A percentile compares a stretch with the other conserved stretches of the same genome.
Conservation (phyloP, 2,797 vertebrate species). For the Chromobotia macracanthus region DNA sequence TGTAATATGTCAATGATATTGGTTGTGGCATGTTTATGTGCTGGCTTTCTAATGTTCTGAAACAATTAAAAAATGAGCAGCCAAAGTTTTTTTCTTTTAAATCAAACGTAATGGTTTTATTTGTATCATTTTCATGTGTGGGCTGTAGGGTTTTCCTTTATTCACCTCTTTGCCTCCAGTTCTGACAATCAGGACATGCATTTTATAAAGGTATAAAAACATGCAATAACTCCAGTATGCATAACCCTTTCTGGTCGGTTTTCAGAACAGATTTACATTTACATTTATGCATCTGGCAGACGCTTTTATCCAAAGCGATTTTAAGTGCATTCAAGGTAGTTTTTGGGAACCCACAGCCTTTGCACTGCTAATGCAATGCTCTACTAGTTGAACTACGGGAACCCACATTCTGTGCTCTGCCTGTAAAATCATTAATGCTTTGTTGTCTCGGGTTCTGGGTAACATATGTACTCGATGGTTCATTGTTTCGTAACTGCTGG, state of each 20-base stretch:
- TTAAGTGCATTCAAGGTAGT: too few species aligned
- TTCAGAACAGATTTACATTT: not conserved
- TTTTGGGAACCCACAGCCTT: too few species aligned
- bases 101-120: not conserved
- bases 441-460: not conserved
- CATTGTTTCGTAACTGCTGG: slow-evolving; percentile 1
- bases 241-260: not conserved
- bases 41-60: slow-evolving; percentile 14
- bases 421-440: not conserved
- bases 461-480: not conserved
- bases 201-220: slow-evolving; percentile 7
- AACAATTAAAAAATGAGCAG: slow-evolving; percentile 7
- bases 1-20: not conserved
- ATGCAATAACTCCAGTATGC: not conserved
- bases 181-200: not conserved
- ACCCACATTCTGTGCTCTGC: not conserved
- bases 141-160: not conserved
- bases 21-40: slow-evolving; percentile 28
- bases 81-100: not conserved
- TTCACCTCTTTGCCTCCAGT: not conserved
- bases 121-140: not conserved
- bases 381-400: too few species aligned
- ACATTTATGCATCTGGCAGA: too few species aligned
- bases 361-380: too few species aligned
- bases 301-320: too few species aligned